phyloP scores from a whole-genome alignment of 1,140 invertebrate species.

The Sesamia nonagrioides region DNA sequence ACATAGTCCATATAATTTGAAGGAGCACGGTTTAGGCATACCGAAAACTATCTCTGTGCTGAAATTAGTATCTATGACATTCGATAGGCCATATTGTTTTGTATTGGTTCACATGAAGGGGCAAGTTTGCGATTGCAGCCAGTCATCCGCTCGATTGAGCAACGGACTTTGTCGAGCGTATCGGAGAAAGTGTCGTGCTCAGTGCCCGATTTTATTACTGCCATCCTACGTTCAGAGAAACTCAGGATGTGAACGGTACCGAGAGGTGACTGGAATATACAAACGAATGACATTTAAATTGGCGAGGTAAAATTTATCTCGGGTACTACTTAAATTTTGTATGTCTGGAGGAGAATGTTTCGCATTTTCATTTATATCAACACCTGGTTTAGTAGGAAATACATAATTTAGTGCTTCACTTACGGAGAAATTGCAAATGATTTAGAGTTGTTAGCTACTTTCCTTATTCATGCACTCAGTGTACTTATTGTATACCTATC shows the following conservation, averaged over 20 bases:
- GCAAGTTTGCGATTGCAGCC: conserved; percentile 41
- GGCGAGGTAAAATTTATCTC: conserved; percentile 17
- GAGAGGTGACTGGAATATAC: conserved; percentile 40
- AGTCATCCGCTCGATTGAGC: conserved; percentile 52
- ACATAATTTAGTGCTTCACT: not conserved
- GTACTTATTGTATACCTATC: not conserved
- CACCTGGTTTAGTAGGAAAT: not conserved
- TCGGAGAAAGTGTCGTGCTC: conserved; percentile 55
- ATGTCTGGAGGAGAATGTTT: not conserved
- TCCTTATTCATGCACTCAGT: not conserved
- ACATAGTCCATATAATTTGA: not conserved
- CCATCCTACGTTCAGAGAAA: conserved; percentile 47
- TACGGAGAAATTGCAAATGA: not conserved
- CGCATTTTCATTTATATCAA: not conserved
- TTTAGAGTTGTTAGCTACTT: not conserved
- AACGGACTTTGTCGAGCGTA: conserved; percentile 39
- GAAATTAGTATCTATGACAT: conserved; percentile 11
- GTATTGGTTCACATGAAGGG: conserved; percentile 24
- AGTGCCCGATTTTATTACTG: conserved; percentile 50
- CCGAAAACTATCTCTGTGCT: not conserved
- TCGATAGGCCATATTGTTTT: conserved; percentile 9
- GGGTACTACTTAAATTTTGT: conserved; percentile 9
- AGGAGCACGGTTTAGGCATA: not conserved
- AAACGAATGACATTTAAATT: conserved; percentile 34
- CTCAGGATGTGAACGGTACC: conserved; percentile 48